Percentiles rank a stretch among this genome's conserved stretches.
These are phyloP conservation scores for Plebejus argus DNA, from an alignment of 2,888 invertebrate species.

Conservation along the genomic window DNA sequence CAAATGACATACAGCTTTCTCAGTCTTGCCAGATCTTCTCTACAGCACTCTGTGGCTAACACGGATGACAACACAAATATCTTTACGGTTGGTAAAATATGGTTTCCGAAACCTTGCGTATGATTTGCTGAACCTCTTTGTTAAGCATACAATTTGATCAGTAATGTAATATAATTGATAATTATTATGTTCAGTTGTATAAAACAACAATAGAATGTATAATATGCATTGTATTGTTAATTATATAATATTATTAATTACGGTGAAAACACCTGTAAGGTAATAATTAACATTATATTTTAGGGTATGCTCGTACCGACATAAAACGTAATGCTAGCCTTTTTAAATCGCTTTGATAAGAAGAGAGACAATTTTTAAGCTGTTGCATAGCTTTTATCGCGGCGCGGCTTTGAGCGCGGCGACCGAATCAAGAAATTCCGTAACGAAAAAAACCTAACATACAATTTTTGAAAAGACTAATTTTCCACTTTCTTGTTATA, in stretches of 20 bases:
- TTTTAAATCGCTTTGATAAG: too few species aligned
- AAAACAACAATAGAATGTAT: not conserved
- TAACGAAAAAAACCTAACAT: too few species aligned
- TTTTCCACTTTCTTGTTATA: too few species aligned
- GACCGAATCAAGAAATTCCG: too few species aligned
- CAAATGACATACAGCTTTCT: not conserved
- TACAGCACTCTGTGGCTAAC: not conserved
- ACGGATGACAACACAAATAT: slow-evolving; percentile 12
- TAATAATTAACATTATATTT: too few species aligned
- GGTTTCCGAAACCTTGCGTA: not conserved
- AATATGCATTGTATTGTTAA: not conserved
- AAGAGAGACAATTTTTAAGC: too few species aligned
- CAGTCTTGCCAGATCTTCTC: not conserved
- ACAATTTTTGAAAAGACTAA: too few species aligned
- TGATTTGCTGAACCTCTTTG: not conserved
- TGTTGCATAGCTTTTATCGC: too few species aligned
- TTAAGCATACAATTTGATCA: not conserved
- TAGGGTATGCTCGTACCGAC: too few species aligned
- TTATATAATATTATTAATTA: not conserved
- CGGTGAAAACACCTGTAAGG: too few species aligned
- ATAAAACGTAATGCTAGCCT: too few species aligned
- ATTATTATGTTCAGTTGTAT: not conserved
- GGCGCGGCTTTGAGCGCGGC: too few species aligned
- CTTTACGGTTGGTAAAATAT: slow-evolving; percentile 17
- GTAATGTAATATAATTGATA: not conserved